Percentiles rank a stretch among this genome's conserved stretches.
phyloP scores from a whole-genome alignment of 2,888 invertebrate species.

The Oeneis ivallda region DNA sequence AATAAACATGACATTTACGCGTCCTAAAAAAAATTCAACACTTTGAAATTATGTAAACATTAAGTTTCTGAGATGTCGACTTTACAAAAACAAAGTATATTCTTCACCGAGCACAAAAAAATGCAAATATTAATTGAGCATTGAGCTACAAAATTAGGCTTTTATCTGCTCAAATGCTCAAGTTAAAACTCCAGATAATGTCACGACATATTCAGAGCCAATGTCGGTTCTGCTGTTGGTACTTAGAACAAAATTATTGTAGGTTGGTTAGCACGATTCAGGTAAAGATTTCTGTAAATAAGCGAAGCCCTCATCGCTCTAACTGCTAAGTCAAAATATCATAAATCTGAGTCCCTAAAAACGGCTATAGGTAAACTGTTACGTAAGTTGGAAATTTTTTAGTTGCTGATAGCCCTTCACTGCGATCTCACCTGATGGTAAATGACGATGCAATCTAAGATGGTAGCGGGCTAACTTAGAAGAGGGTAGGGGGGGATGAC shows the following conservation, averaged over 20 bases:
- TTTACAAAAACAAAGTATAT: slow-evolving; percentile 3
- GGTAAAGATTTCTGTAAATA: not conserved
- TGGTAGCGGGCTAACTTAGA: too few species aligned
- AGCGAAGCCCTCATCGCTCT: too few species aligned
- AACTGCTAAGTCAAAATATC: too few species aligned
- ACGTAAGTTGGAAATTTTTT: too few species aligned
- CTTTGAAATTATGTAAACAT: slow-evolving; percentile 8
- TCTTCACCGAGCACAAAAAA: not conserved
- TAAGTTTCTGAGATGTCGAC: slow-evolving; percentile 5
- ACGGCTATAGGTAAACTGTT: too few species aligned
- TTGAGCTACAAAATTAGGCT: not conserved
- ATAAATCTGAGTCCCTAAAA: too few species aligned
- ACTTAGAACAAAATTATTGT: not conserved
- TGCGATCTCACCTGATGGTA: too few species aligned
- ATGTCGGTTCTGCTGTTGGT: not conserved
- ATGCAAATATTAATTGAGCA: slow-evolving; percentile 19
- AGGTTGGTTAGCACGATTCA: not conserved
- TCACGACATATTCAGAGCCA: not conserved
- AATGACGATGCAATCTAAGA: too few species aligned
- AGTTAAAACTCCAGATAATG: not conserved
- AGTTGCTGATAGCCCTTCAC: too few species aligned
- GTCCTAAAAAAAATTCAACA: slow-evolving; percentile 17
- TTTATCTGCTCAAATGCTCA: not conserved
- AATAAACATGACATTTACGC: slow-evolving; percentile 24
- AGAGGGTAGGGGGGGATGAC: too few species aligned